Percentiles rank a stretch among this genome's conserved stretches.
Evolutionary conservation across 1,140 invertebrate genomes (phyloP).

Genomic region (Drosophila lacertosa): DNA sequence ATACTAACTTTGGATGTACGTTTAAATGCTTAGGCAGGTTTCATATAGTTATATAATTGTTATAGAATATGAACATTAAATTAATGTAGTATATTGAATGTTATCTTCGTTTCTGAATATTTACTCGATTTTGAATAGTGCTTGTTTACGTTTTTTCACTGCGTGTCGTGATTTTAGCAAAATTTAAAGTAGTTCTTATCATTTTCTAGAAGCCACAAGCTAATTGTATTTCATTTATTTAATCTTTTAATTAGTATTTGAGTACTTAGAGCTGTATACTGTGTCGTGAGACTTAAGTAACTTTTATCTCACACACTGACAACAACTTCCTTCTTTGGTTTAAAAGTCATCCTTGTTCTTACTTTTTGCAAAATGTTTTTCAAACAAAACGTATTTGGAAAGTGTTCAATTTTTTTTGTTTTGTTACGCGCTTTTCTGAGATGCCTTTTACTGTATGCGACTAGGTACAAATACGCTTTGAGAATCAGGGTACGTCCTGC

Average conservation of each 20-base stretch:
- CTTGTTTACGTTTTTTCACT: too few relatives aligned
- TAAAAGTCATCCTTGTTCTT: neutral
- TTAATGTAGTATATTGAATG: too few relatives aligned
- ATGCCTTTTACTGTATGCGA: constrained; percentile 28
- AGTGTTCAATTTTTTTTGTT: constrained; percentile 32
- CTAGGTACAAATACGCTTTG: constrained; percentile 38
- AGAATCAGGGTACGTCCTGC: neutral
- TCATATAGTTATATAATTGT: too few relatives aligned
- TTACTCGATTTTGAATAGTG: too few relatives aligned
- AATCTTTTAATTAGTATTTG: constrained; percentile 38
- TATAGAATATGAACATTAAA: too few relatives aligned
- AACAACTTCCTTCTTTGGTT: neutral
- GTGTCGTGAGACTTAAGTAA: neutral
- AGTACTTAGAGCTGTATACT: neutral
- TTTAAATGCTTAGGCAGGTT: too few relatives aligned
- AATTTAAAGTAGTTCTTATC: constrained; percentile 2
- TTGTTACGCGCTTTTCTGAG: constrained; percentile 42
- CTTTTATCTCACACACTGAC: neutral
- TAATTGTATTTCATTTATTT: constrained; percentile 16
- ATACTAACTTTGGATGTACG: too few relatives aligned
- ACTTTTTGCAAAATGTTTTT: constrained; percentile 8
- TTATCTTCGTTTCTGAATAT: too few relatives aligned
- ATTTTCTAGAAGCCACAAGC: neutral
- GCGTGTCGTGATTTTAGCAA: neutral
- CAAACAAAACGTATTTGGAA: constrained; percentile 8